A percentile compares a stretch with the other conserved stretches of the same genome.
Evolutionary conservation across 2,888 invertebrate species (phyloP).

Genomic region (Antheraea assamensis): DNA sequence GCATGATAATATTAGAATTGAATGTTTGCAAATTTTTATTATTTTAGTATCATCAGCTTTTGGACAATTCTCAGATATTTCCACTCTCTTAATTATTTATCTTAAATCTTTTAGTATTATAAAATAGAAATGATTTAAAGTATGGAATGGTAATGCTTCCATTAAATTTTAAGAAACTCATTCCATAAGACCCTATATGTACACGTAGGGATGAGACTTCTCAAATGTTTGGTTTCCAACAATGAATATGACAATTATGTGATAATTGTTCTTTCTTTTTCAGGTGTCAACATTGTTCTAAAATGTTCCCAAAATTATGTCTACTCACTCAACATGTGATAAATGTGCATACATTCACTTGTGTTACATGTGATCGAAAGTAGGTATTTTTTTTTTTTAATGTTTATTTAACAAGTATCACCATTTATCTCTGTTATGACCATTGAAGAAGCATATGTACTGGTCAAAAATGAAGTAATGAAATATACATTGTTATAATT

Average conservation of each 20-base stretch:
- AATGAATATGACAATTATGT: neutral
- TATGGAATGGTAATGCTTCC: too few relatives aligned
- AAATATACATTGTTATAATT: too few relatives aligned
- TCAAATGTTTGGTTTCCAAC: neutral
- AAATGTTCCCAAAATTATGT: conserved; percentile 58
- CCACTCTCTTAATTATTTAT: too few relatives aligned
- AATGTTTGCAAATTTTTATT: too few relatives aligned
- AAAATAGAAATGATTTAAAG: too few relatives aligned
- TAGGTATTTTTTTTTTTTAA: conserved; percentile 43
- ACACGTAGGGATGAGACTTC: neutral
- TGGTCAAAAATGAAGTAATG: neutral
- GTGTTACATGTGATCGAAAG: conserved; percentile 61
- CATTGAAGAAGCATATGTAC: neutral
- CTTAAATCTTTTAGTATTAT: too few relatives aligned
- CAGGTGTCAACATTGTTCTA: conserved; percentile 66
- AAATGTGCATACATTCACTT: conserved; percentile 57
- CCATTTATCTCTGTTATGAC: neutral
- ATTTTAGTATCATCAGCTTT: too few relatives aligned
- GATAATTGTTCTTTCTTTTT: conserved; percentile 32
- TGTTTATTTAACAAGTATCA: neutral
- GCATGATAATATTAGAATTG: too few relatives aligned
- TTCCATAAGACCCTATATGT: too few relatives aligned
- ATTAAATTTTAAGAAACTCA: too few relatives aligned
- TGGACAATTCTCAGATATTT: too few relatives aligned
- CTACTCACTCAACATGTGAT: conserved; percentile 59